These are phyloP conservation scores for Dasyornis broadbenti DNA, from an alignment of 2,113 vertebrate species.

Conservation along the genomic window DNA sequence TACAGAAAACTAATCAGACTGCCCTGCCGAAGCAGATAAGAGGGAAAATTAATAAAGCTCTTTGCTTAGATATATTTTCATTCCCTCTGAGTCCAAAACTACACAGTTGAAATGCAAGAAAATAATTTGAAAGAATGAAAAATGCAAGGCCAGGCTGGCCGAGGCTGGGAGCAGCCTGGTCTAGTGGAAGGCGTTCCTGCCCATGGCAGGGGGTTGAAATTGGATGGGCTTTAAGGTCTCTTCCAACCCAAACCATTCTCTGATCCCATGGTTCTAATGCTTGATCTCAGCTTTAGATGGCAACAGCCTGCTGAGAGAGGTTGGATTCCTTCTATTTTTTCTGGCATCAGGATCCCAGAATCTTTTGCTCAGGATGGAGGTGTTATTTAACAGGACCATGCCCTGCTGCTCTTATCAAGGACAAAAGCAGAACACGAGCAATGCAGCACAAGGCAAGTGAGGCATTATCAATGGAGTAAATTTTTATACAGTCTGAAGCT, in stretches of 20 bases:
- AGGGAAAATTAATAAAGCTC: background rate
- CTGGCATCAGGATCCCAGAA: background rate
- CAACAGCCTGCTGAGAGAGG: background rate
- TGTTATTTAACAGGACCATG: background rate
- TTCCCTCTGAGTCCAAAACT: background rate
- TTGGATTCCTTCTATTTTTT: background rate
- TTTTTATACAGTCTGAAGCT: background rate
- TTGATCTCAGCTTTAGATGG: background rate
- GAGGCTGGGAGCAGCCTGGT: background rate
- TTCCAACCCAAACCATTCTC: background rate
- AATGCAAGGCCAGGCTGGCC: background rate
- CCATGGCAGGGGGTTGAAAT: background rate
- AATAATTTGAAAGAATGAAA: background rate
- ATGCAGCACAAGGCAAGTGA: background rate
- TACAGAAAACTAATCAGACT: background rate
- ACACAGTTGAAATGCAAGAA: background rate
- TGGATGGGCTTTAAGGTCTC: background rate
- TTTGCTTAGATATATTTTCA: background rate
- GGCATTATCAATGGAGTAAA: background rate
- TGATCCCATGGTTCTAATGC: background rate
- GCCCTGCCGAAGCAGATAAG: background rate
- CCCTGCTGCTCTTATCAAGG: background rate
- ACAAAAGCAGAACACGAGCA: background rate
- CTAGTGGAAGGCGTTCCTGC: background rate
- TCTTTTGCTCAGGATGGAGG: background rate